Evolutionary conservation across 2,888 invertebrate species (phyloP).

Genomic region (Melieria picta): DNA sequence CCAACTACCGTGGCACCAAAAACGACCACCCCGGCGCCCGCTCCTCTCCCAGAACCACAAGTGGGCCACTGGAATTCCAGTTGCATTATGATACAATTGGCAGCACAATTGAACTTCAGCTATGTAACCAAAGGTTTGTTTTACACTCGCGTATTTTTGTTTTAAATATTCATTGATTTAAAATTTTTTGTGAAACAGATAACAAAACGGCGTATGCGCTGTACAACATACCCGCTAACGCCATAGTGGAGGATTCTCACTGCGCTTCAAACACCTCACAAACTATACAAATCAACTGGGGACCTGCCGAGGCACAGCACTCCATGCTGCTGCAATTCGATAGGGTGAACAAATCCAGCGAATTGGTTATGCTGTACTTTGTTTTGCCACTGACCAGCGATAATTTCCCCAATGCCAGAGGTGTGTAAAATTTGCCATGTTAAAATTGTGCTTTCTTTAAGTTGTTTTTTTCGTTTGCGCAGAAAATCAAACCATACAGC

Average conservation of each 20-base stretch:
- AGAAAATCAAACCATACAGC: slow-evolving; percentile 64
- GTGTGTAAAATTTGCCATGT: slow-evolving; percentile 43
- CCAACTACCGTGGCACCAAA: slow-evolving; percentile 52
- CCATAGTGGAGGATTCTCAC: slow-evolving; percentile 60
- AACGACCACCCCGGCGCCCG: slow-evolving; percentile 59
- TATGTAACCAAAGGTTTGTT: slow-evolving; percentile 58
- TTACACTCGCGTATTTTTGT: background rate
- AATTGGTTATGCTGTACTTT: slow-evolving; percentile 54
- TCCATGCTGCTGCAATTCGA: slow-evolving; percentile 65
- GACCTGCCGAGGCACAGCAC: slow-evolving; percentile 45
- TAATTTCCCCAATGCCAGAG: slow-evolving; percentile 63
- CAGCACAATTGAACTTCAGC: slow-evolving; percentile 73
- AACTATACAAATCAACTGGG: slow-evolving; percentile 66
- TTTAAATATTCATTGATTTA: background rate
- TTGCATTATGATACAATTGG: slow-evolving; percentile 76
- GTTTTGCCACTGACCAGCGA: slow-evolving; percentile 54
- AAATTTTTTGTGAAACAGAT: slow-evolving; percentile 43
- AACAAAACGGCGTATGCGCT: slow-evolving; percentile 56
- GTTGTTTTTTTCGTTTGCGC: slow-evolving; percentile 18
- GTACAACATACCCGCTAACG: slow-evolving; percentile 67
- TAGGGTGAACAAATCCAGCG: slow-evolving; percentile 61
- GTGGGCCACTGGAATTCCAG: slow-evolving; percentile 71
- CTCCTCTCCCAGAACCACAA: slow-evolving; percentile 59
- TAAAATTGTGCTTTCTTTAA: background rate
- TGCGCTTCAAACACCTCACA: slow-evolving; percentile 64